Base-by-base conservation (phyloP, 2,888 invertebrate species). In the Zele albiditarsus region DNA sequence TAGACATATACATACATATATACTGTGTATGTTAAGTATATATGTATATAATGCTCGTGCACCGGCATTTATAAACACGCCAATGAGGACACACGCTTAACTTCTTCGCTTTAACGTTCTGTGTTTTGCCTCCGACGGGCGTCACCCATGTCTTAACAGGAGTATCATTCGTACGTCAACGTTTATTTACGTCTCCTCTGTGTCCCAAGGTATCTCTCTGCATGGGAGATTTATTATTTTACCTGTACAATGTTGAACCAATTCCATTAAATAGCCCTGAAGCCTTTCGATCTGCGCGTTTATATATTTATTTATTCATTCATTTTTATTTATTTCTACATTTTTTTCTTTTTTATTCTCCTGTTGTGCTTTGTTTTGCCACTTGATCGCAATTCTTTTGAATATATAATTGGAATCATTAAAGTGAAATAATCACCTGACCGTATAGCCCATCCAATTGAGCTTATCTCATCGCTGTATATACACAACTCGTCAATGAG, bases 111-210 rank as follows among this genome's bases (percentile, higher is more conserved):
- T 68, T 53, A 42, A 53, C 68, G 68, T 68, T 53, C 68, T 57
- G 68, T 68, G 28, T 27, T 67, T 42, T 69, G 33, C 53, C 69
- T 69, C 69, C 58, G 69, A 69, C 69, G 60, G 60, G 69, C 69
- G 69, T 69, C 69, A 58, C 69, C 67, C 57, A 31, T 69, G 69
- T 69, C 69, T 58, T 69, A 69, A 46, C 67, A 69, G 38, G 33
- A 69, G 69, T 69, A 69, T 69, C 69, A 69, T 69, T 69, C 69
- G 69, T 58, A 58, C 58, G 69, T 69, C 69, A 69, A 57, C 69
- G 25, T 69, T 69, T 69, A 69, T 69, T 69, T 69, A 69, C 69
- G 58, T 69, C 69, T 58, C 31, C 33, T 58, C 69, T 58, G 53
- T 69, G 58, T 69, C 53, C 25, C 69, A 53, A 68, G 68, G 49